Percentiles rank a stretch among this genome's conserved stretches.
Evolutionary conservation across 2,888 invertebrate species (phyloP).

Genomic region (Coenonympha glycerion): DNA sequence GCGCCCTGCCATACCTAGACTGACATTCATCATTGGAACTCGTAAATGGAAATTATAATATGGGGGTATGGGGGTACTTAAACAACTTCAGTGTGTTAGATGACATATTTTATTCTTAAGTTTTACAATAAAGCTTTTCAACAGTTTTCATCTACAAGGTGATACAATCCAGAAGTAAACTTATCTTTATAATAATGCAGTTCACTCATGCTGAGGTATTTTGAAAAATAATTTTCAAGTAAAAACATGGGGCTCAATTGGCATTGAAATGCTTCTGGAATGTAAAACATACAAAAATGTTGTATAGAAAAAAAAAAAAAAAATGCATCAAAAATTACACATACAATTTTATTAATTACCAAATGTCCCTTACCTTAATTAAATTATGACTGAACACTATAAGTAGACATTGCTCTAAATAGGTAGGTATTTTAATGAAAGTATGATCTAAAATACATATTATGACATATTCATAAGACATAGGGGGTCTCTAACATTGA

Average conservation of each 20-base stretch:
- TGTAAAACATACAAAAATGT: slow-evolving; percentile 20
- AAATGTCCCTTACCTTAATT: slow-evolving; percentile 13
- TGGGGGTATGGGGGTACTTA: slow-evolving; percentile 1
- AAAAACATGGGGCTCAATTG: slow-evolving; percentile 25
- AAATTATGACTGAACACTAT: slow-evolving; percentile 23
- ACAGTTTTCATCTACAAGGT: slow-evolving; percentile 26
- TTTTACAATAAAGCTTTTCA: slow-evolving; percentile 34
- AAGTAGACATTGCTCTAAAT: slow-evolving; percentile 20
- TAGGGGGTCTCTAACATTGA: slow-evolving; percentile 1
- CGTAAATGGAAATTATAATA: background rate
- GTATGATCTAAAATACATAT: slow-evolving; percentile 23
- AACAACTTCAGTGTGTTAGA: slow-evolving; percentile 17
- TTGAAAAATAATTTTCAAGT: slow-evolving; percentile 8
- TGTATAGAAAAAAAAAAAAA: background rate
- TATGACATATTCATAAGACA: slow-evolving; percentile 6
- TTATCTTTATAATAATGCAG: slow-evolving; percentile 6
- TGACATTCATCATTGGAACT: too few species aligned
- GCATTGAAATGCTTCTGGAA: slow-evolving; percentile 32
- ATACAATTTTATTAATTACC: slow-evolving; percentile 15
- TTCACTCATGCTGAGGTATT: too few species aligned
- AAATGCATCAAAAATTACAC: slow-evolving; percentile 7
- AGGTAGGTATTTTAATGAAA: background rate
- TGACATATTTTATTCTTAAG: slow-evolving; percentile 28
- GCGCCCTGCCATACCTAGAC: too few species aligned
- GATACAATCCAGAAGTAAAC: slow-evolving; percentile 19